A percentile compares a stretch with the other conserved stretches of the same genome.
phyloP scores from a whole-genome alignment of 2,113 vertebrate species.

The Lepidiolamprologus cunningtoni region DNA sequence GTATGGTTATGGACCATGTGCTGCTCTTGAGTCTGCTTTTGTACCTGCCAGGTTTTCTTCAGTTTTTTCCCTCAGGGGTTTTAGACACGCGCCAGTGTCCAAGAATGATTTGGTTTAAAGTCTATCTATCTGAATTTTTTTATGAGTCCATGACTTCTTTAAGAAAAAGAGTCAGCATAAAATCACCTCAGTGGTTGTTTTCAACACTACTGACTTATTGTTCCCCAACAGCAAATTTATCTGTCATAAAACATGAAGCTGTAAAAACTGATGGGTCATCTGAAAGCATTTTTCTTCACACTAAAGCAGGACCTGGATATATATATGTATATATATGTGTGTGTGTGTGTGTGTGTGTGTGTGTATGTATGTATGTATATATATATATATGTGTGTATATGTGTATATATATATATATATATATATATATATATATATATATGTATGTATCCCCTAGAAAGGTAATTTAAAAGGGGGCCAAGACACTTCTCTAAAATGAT shows the following conservation, averaged over 20 bases:
- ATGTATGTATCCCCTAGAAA: neutral
- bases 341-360: accelerated
- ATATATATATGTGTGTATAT: accelerated
- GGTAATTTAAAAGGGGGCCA: neutral
- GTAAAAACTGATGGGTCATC: neutral
- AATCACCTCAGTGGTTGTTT: neutral
- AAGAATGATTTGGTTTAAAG: neutral
- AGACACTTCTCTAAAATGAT: neutral
- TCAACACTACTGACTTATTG: neutral
- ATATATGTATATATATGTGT: accelerated
- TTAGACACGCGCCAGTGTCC: neutral
- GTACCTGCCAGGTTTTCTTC: neutral
- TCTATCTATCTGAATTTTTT: neutral
- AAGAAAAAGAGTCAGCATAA: conserved; percentile 18
- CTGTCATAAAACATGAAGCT: neutral
- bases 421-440: neutral
- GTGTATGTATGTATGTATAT: accelerated
- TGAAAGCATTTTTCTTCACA: neutral
- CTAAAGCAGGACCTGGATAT: no score
- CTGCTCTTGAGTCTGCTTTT: conserved; percentile 1
- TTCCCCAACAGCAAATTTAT: conserved; percentile 9
- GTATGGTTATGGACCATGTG: neutral
- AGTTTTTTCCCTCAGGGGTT: neutral
- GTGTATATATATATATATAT: accelerated
- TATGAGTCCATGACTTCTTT: conserved; percentile 9